Base-by-base conservation (phyloP, 2,888 invertebrate genomes). In the Tinea semifulvella region DNA sequence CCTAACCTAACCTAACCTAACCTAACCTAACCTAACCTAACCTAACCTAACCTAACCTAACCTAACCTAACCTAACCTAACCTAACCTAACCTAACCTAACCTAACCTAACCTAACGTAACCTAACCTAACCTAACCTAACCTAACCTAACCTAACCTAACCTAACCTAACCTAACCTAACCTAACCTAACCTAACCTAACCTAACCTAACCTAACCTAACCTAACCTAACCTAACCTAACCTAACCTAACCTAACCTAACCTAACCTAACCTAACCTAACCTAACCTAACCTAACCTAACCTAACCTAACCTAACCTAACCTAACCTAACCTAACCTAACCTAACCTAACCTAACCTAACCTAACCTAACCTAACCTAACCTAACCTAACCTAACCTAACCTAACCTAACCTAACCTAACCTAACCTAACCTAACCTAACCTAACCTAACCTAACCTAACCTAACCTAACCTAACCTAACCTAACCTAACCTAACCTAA, bases 11-110 rank as follows among this genome's bases (percentile, higher is more conserved):
- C 47, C 47, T 47, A 47, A 47, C 47, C 47, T 47, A 47, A 47
- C 47, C 47, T 42, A 43, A 44, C 35, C 44, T 42, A 47, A 44
- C 44, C 47, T 47, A 47, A 44, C 44, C 44, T 44, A 44, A 47
- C 47, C 44, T 47, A 47, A 47, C 47, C 47, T 47, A 46, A 46
- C 46, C 46, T 46, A 46, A 46, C 46, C 46, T 46, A 46, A 46
- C 46, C 46, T 46, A 46, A 46, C 46, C 46, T 46, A 46, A 46
- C 46, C 46, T 46, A 46, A 46, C 46, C 46, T 46, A 46, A 46
- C 46, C 46, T 43, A 46, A 46, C 46, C 46, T 46, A 46, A 46
- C 46, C 46, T 46, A 46, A 46, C 46, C 46, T 46, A 46, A 46
- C 46, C 46, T 46, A 46, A 46, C 46, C 46, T 46, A 46, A 46